phyloP scores from a whole-genome alignment of 2,113 vertebrate species.

The Poecile atricapillus region DNA sequence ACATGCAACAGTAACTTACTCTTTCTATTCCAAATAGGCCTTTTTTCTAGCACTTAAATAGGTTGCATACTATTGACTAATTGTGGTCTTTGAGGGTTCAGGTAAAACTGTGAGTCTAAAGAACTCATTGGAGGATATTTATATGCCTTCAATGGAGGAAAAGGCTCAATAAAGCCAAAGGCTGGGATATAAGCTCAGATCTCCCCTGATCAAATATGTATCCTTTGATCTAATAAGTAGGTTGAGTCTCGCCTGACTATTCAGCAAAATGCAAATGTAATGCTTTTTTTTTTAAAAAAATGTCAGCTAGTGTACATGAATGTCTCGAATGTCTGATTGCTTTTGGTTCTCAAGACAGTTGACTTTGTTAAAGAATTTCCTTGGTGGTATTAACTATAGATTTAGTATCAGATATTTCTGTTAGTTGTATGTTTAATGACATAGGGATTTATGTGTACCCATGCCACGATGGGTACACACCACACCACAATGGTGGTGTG shows the following conservation, averaged over 20 bases:
- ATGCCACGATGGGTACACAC: background rate
- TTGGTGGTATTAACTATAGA: background rate
- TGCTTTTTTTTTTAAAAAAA: background rate
- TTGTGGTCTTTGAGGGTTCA: background rate
- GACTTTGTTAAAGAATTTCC: background rate
- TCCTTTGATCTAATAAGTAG: constrained; percentile 61
- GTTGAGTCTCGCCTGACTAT: constrained; percentile 47
- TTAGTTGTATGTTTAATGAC: background rate
- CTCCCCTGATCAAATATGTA: constrained; percentile 46
- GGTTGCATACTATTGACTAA: background rate
- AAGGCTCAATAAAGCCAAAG: constrained; percentile 28
- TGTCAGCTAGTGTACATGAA: background rate
- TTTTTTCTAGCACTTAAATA: background rate
- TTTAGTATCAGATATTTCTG: background rate
- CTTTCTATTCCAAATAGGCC: background rate
- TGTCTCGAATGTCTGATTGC: background rate
- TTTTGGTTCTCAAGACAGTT: background rate
- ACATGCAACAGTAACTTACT: background rate
- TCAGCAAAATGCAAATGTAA: constrained; percentile 36
- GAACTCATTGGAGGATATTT: constrained; percentile 24
- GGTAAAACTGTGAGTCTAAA: background rate
- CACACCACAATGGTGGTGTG: background rate
- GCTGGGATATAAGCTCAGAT: constrained; percentile 33
- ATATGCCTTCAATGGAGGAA: background rate
- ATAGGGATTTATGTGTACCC: background rate